Conservation (phyloP, 2,113 vertebrate genomes). For the Scophthalmus maximus region DNA sequence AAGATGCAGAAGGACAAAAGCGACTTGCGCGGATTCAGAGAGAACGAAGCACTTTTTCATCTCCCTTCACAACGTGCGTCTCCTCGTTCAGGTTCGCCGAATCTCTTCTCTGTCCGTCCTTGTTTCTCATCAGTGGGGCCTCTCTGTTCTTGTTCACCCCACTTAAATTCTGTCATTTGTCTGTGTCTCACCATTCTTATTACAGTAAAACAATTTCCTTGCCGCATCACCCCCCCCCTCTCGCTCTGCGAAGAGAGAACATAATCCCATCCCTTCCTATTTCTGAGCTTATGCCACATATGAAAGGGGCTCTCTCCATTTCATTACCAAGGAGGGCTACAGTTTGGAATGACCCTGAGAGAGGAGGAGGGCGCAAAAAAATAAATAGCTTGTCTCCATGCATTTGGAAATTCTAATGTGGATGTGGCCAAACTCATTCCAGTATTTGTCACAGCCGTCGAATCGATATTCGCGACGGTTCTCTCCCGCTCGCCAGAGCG, state of each 20-base stretch:
- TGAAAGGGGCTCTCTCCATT: conserved; percentile 32
- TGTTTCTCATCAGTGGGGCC: too few relatives aligned
- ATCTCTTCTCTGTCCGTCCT: conserved; percentile 12
- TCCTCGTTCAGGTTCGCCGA: conserved; percentile 45
- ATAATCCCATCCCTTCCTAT: conserved; percentile 50
- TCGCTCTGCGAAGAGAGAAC: conserved; percentile 5
- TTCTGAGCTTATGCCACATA: conserved; percentile 50
- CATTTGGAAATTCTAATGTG: not conserved
- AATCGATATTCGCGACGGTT: conserved; percentile 24
- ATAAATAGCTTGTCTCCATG: not conserved
- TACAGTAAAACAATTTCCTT: conserved; percentile 29
- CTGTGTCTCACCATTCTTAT: conserved; percentile 11
- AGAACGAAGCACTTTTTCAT: conserved; percentile 21
- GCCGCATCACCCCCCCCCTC: not conserved
- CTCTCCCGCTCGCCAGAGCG: not conserved
- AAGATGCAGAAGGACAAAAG: not conserved
- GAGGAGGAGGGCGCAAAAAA: not conserved
- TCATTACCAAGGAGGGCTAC: conserved; percentile 19
- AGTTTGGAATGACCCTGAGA: conserved; percentile 12
- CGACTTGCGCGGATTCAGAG: not conserved
- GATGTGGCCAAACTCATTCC: conserved; percentile 9
- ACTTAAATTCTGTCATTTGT: conserved; percentile 27
- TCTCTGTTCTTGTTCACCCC: not conserved
- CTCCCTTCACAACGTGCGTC: too few relatives aligned
- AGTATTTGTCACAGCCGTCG: conserved; percentile 18